A percentile compares a stretch with the other conserved stretches of the same genome.
Conservation (phyloP, 2,797 vertebrate genomes). For the Ctenopoma multispine region DNA sequence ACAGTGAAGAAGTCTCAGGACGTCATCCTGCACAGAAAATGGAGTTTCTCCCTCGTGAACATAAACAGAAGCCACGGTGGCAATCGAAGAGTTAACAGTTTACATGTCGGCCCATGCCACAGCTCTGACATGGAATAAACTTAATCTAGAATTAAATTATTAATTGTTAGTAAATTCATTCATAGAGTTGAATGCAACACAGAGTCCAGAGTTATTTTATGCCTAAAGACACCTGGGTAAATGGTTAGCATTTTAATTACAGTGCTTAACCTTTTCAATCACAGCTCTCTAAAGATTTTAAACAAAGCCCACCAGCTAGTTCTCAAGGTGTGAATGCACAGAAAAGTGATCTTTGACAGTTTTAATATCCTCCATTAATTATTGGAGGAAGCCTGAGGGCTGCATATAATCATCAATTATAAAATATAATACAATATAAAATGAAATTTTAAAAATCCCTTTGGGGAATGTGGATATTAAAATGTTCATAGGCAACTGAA, state of each 20-base stretch:
- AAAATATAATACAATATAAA: too few species aligned
- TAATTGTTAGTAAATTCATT: too few species aligned
- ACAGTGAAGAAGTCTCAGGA: too few species aligned
- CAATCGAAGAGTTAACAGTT: too few species aligned
- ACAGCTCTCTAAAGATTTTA: neutral
- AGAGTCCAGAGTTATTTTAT: neutral
- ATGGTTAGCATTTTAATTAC: neutral
- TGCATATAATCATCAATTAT: conserved; percentile 20
- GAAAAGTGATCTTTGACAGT: conserved; percentile 3
- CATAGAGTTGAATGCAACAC: too few species aligned
- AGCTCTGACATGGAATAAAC: too few species aligned
- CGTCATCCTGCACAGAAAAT: too few species aligned
- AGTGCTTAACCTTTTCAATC: neutral
- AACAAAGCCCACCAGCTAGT: neutral
- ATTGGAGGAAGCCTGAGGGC: conserved; percentile 14
- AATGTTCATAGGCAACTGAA: neutral
- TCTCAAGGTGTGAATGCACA: neutral
- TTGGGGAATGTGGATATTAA: neutral
- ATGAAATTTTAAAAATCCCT: conserved; percentile 19
- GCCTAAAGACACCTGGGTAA: neutral
- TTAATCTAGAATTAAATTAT: too few species aligned
- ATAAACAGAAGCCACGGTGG: too few species aligned
- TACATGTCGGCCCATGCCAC: too few species aligned
- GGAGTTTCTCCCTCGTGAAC: too few species aligned
- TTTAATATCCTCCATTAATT: conserved; percentile 32